Evolutionary conservation across 2,888 invertebrate genomes (phyloP).

Genomic region (Molorchus minor): DNA sequence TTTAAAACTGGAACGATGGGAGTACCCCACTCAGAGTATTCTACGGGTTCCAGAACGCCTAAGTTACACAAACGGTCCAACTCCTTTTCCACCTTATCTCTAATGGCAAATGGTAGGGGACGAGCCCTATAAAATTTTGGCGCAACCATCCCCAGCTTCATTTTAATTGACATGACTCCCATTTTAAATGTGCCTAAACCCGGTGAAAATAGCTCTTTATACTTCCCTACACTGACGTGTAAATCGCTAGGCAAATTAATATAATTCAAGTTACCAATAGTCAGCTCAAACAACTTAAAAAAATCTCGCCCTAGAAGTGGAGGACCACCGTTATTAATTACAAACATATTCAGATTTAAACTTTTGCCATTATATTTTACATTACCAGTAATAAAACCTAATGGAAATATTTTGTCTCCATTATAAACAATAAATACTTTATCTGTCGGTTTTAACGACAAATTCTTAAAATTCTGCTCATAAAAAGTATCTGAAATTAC

Average conservation of each 20-base stretch:
- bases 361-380: not conserved
- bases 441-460: not conserved
- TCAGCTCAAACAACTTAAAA: not conserved
- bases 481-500: too few relatives aligned
- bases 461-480: too few relatives aligned
- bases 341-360: not conserved
- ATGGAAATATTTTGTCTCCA: not conserved
- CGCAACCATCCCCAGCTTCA: too few relatives aligned
- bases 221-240: not conserved
- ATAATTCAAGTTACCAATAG: not conserved
- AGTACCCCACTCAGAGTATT: not conserved
- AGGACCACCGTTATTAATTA: not conserved
- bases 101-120: not conserved
- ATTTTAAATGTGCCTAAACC: not conserved
- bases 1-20: constrained; percentile 17
- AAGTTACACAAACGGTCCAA: not conserved
- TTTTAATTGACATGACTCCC: too few relatives aligned
- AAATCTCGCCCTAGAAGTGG: not conserved
- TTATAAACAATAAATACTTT: not conserved
- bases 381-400: not conserved
- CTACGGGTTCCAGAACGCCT: not conserved
- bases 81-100: not conserved
- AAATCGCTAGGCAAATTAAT: not conserved
- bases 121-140: too few relatives aligned
- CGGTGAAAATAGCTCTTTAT: not conserved